phyloP scores from a whole-genome alignment of 2,113 vertebrate genomes.

The Sylvicapra grimmia region DNA sequence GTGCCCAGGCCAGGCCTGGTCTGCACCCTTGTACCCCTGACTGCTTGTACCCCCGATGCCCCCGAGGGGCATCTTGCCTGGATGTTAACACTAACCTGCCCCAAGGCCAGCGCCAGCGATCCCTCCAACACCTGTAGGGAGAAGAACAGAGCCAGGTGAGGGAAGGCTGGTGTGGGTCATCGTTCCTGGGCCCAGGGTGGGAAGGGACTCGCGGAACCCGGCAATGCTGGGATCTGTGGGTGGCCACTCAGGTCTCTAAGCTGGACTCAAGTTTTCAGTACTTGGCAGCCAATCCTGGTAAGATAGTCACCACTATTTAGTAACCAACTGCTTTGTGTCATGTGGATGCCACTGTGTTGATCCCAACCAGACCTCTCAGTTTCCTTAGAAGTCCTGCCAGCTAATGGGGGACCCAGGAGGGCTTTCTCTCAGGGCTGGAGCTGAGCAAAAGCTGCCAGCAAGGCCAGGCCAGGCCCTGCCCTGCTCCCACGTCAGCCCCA shows the following conservation, averaged over 20 bases:
- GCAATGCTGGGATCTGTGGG: not conserved
- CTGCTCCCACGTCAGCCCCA: too few relatives aligned
- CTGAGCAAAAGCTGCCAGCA: not conserved
- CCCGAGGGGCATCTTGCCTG: not conserved
- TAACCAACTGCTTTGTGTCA: not conserved
- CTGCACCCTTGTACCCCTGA: not conserved
- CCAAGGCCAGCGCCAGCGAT: slow-evolving; percentile 42
- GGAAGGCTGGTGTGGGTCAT: not conserved
- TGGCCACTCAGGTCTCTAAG: not conserved
- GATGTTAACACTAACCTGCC: slow-evolving; percentile 43
- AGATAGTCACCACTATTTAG: not conserved
- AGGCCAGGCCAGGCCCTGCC: not conserved
- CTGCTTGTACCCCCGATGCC: not conserved
- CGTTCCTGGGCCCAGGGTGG: too few relatives aligned
- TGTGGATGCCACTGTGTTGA: not conserved
- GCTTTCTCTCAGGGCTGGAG: not conserved
- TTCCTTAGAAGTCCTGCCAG: not conserved
- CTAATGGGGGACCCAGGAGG: not conserved
- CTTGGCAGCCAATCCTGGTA: not conserved
- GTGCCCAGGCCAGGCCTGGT: not conserved
- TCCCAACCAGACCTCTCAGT: not conserved
- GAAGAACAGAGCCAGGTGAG: not conserved
- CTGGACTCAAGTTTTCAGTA: not conserved
- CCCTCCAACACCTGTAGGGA: slow-evolving; percentile 69
- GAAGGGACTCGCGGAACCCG: too few relatives aligned